Evolutionary conservation across 2,113 vertebrate species (phyloP), one percentile per base, ranked within the genome.

Genomic region (Ellobius talpinus): DNA sequence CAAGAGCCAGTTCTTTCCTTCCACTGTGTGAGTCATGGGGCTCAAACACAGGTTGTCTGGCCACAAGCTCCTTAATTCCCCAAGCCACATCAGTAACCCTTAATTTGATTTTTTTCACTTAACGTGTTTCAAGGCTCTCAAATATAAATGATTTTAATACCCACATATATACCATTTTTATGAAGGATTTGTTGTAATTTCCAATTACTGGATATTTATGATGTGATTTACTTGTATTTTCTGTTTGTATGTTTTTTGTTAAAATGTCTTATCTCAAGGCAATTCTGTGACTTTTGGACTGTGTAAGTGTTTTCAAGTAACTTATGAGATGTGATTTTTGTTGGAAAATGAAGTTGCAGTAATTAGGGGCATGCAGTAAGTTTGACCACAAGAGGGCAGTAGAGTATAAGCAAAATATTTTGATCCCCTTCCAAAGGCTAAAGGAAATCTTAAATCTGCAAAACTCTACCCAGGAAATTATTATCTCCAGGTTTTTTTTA

Each of bases 341-440:
- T 77, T 73, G 61, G 12, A 96, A 94, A 87, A 58, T 91, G 90
- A 93, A 93, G 93, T 76, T 82, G 3, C 55, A 55, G 68, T 47
- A n/a, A 36, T 10, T 61, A 96, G 93, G 66, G 93, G 66, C 33
- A 61, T 92, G 42, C 16, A 39, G 72, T 55, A 74, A 68, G 24
- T 94, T 90, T 97, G 94, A 82, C 98, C 98, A 98, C 98, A 97
- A 98, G 98, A 68, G 98, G 98, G 98, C 96, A 96, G 87, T 97
- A 94, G 96, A 97, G 90, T 97, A 52, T 94, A 98, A 98, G 96
- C 89, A 95, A 96, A 91, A 55, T 92, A 90, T 87, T 97, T 93
- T 24, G 1, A 61, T 79, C 0, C 0, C 42, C 73, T 92, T 31
- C 7, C 78, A 66, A 89, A 78, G 47, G 24, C 7, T 82, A 66